Evolutionary conservation across 2,797 vertebrate genomes (phyloP), one percentile per base, ranked within the genome.

Genomic region (Acridotheres tristis): DNA sequence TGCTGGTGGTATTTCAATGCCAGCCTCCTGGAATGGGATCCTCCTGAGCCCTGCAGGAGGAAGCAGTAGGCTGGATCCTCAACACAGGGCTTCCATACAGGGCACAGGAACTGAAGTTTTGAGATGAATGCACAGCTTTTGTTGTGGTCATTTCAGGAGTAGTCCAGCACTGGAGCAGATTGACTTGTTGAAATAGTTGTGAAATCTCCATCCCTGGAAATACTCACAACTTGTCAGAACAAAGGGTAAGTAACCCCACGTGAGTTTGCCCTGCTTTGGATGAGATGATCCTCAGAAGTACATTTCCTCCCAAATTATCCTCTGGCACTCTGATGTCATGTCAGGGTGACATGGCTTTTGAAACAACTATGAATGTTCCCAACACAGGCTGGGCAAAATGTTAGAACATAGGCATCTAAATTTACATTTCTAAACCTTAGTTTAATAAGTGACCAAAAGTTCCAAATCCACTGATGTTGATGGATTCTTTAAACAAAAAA

Each of bases 31-130:
- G 36, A 42, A 54, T 23, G 7, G 20, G 53, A 29, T 0, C 11
- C 38, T 58, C 43, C 30, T 0, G 2, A 27, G 13, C 59, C 13
- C 36, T 34, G 16, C 0, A 0, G 20, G 29, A 85, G 7, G 30
- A 43, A 73, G 54, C 29, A 42, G 17, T 5, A n/a, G 29, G 16
- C 27, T 80, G 59, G 10, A n/a, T 63, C 45, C 38, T 51, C 21
- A 51, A 23, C 3, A 4, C 2, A 12, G 48, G 23, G 23, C 22
- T 79, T 58, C n/a, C 0, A 2, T 26, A 23, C 7, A 38, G 30
- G 90, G 14, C 26, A 32, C 19, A 50, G 20, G 61, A 74, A 20
- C 7, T 67, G 57, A 59, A 40, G 16, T n/a, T 67, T 20, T 77
- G 30, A 51, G 48, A 15, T 5, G 15, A 58, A 50, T 10, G 25